Percentiles rank a stretch among this genome's conserved stretches.
Conservation (phyloP, 1,140 invertebrate genomes). For the Odontomachus brunneus region DNA sequence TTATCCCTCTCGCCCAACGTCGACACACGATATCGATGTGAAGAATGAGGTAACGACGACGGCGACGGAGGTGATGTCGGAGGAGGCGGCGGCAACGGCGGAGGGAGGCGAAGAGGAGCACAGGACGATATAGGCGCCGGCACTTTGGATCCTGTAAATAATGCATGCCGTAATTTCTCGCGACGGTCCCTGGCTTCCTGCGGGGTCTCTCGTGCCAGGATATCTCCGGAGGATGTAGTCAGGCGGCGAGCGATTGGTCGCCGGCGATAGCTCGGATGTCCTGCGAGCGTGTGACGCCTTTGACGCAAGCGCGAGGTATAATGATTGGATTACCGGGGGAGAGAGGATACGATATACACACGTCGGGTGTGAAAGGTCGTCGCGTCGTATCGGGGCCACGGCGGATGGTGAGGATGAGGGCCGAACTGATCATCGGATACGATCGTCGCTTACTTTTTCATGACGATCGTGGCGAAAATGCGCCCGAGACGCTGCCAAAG, state of each 20-base stretch:
- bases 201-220: neutral
- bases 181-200: neutral
- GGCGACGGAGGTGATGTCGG: neutral
- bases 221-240: neutral
- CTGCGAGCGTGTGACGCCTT: slow-evolving; percentile 25
- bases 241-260: slow-evolving; percentile 5
- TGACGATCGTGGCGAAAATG: neutral
- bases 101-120: neutral
- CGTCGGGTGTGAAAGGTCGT: no score
- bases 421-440: neutral
- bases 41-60: neutral
- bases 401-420: neutral
- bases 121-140: slow-evolving; percentile 22
- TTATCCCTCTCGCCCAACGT: slow-evolving; percentile 15
- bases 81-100: neutral
- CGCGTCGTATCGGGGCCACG: no score
- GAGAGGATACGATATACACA: neutral
- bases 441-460: slow-evolving; percentile 21
- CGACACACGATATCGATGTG: slow-evolving; percentile 28
- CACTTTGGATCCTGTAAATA: slow-evolving; percentile 72
- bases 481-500: neutral
- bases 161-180: slow-evolving; percentile 71
- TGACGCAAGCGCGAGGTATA: slow-evolving; percentile 41
- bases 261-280: slow-evolving; percentile 16
- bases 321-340: slow-evolving; percentile 30